Conservation (phyloP, 2,888 invertebrate species). For the Balanococcus diminutus region DNA sequence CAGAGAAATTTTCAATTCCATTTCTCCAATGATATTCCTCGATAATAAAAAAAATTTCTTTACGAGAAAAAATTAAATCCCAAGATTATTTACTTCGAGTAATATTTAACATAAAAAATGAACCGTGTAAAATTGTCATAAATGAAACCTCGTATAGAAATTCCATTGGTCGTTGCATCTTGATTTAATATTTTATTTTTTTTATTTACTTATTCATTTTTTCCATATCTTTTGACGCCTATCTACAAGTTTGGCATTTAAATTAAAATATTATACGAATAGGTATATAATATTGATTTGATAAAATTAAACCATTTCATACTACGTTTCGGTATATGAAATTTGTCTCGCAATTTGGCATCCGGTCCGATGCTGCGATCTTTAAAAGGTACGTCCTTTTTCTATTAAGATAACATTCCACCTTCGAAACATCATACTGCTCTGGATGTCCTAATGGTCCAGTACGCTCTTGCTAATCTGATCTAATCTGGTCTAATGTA, state of each 20-base stretch:
- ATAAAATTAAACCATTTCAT: not conserved
- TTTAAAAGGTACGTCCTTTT: not conserved
- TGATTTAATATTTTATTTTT: not conserved
- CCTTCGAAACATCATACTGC: not conserved
- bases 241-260: not conserved
- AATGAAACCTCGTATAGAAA: constrained; percentile 20
- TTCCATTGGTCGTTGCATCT: not conserved
- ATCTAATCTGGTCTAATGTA: constrained; percentile 32
- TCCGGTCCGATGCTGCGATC: not conserved
- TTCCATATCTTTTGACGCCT: not conserved
- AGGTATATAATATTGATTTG: not conserved
- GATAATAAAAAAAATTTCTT: not conserved
- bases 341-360: constrained; percentile 15
- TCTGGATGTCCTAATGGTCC: not conserved
- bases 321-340: not conserved
- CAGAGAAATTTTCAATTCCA: not conserved
- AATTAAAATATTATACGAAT: not conserved
- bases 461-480: constrained; percentile 1
- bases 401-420: constrained; percentile 1
- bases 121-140: constrained; percentile 33
- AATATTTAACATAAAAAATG: not conserved
- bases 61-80: not conserved
- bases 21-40: not conserved
- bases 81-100: not conserved
- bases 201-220: too few relatives aligned